These are phyloP conservation scores for Phycodurus eques DNA, from an alignment of 2,113 vertebrate species.

Conservation along the genomic window DNA sequence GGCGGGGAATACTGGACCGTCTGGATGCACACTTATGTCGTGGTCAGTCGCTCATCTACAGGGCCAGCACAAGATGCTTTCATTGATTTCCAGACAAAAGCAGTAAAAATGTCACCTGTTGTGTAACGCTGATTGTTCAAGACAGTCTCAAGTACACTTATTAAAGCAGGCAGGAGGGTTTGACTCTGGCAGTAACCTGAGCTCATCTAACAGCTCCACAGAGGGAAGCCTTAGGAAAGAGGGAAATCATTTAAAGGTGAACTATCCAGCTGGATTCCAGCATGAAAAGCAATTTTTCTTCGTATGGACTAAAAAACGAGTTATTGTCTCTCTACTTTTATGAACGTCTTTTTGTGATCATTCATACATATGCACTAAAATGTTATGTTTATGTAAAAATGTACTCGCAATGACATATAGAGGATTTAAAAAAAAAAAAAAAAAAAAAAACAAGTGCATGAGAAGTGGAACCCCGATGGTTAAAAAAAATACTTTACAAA, in stretches of 20 bases:
- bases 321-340: not conserved
- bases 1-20: too few species aligned
- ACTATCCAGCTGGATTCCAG: constrained; percentile 30
- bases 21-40: too few species aligned
- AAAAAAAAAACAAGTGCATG: not conserved
- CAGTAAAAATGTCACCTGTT: constrained; percentile 3
- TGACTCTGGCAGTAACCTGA: constrained; percentile 44
- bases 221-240: constrained; percentile 30
- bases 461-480: not conserved
- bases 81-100: not conserved
- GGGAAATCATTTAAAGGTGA: constrained; percentile 37
- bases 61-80: not conserved
- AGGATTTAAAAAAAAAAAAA: too few species aligned
- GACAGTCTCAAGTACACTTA: constrained; percentile 7
- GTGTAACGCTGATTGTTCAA: not conserved
- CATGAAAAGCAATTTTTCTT: constrained; percentile 34
- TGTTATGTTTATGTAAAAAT: not conserved
- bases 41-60: not conserved
- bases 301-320: constrained; percentile 21
- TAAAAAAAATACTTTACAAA: not conserved
- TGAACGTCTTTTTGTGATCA: not conserved
- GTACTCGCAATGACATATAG: not conserved
- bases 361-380: not conserved
- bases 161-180: constrained; percentile 33
- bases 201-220: constrained; percentile 41